phyloP scores from a whole-genome alignment of 2,113 vertebrate genomes.

The Egretta garzetta region DNA sequence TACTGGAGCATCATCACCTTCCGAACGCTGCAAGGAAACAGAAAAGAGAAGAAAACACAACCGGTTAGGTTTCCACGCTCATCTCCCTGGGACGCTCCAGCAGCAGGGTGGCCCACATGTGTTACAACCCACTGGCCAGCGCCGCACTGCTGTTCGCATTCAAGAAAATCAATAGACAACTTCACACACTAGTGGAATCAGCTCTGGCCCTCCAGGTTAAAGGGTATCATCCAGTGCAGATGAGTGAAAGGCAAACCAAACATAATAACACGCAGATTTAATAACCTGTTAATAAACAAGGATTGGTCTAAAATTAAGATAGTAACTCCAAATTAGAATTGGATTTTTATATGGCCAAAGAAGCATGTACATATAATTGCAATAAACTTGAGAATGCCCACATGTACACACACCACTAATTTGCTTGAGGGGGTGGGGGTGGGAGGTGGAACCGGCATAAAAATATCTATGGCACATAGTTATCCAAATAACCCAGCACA shows the following conservation, averaged over 20 bases:
- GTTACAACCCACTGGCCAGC: constrained; percentile 57
- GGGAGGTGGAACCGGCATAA: neutral
- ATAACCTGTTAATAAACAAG: constrained; percentile 46
- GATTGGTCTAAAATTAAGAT: neutral
- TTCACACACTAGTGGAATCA: constrained; percentile 72
- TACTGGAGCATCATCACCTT: constrained; percentile 77
- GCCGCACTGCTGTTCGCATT: constrained; percentile 68
- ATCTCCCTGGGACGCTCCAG: constrained; percentile 18
- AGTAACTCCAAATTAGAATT: neutral
- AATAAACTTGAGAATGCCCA: neutral
- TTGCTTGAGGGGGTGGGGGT: neutral
- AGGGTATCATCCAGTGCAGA: constrained; percentile 17
- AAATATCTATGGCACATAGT: neutral
- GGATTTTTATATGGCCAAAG: neutral
- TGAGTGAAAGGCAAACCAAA: constrained; percentile 8
- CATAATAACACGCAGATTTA: neutral
- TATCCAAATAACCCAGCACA: neutral
- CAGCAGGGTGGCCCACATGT: constrained; percentile 64
- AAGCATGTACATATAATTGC: neutral
- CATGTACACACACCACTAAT: neutral
- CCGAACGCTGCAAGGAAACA: constrained; percentile 69
- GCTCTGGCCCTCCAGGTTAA: constrained; percentile 77
- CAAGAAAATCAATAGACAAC: constrained; percentile 79
- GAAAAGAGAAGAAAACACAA: constrained; percentile 54
- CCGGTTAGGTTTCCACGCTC: constrained; percentile 50